These are phyloP conservation scores for Tachypleus tridentatus DNA, from an alignment of 1,140 invertebrate genomes.

Conservation along the genomic window DNA sequence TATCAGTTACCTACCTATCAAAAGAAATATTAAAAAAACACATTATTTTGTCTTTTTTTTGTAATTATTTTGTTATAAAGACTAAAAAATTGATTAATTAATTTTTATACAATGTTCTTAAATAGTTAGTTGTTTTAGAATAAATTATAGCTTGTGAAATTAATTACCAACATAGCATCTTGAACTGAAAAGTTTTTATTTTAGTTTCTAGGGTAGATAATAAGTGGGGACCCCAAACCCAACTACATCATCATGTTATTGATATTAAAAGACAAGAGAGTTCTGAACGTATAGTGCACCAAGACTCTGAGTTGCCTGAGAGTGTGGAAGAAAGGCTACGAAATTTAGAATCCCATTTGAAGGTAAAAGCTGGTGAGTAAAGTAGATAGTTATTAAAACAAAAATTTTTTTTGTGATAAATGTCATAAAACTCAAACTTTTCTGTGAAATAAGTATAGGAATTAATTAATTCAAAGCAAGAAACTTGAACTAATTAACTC, in stretches of 20 bases:
- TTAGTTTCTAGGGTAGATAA: constrained; percentile 46
- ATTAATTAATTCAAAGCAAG: no score
- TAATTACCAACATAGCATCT: no score
- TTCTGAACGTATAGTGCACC: constrained; percentile 22
- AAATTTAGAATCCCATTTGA: constrained; percentile 43
- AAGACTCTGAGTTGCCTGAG: constrained; percentile 27
- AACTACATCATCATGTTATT: constrained; percentile 26
- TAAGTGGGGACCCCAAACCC: constrained; percentile 46
- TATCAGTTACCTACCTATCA: no score
- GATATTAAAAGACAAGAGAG: constrained; percentile 25
- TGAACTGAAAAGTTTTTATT: background rate
- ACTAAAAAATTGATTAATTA: background rate
- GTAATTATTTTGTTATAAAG: background rate
- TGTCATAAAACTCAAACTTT: no score
- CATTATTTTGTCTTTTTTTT: background rate
- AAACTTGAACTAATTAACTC: no score
- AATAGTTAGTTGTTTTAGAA: background rate
- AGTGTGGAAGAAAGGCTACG: constrained; percentile 45
- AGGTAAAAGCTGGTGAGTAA: constrained; percentile 28
- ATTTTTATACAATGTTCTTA: background rate
- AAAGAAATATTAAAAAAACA: constrained; percentile 2
- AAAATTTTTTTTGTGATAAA: no score
- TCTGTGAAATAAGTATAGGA: no score
- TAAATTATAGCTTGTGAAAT: background rate
- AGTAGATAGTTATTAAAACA: background rate